Evolutionary conservation across 2,113 vertebrate species (phyloP), one percentile per base, ranked within the genome.

Genomic region (Clinocottus analis): DNA sequence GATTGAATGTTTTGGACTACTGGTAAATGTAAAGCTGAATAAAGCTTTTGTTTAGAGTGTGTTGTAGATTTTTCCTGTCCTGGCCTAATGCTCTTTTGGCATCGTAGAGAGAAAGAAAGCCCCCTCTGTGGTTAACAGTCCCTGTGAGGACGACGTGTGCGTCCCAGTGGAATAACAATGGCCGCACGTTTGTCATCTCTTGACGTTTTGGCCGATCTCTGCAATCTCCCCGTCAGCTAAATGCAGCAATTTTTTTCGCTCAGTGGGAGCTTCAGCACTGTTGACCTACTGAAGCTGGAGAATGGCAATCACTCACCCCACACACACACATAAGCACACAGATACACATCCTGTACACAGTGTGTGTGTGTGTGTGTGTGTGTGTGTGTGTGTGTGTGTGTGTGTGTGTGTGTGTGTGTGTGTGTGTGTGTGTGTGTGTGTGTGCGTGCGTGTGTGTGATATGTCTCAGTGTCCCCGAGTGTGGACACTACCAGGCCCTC

Each of bases 281-380:
- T 71, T 76, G 82, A 79, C 79, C 80, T 75, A 53, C 41, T 17
- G 56, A 61, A 56, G 69, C 53, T 61, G 33, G 49, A 61, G 51
- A 74, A 67, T 55, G 13, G 59, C n/a, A 76, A 56, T 56, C 12
- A 37, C 76, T 41, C 2, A 8, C 27, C 33, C 23, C 29, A 5
- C 59, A 11, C 41, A 51, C 65, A 70, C 17, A 61, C 13, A 62
- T 10, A 11, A 23, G 43, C 56, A 35, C 23, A 51, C 5, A 39
- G 29, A 13, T n/a, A 47, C 17, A 75, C 67, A 74, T 27, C 66
- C 58, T 39, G 25, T 19, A 13, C n/a, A 66, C 3, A 41, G 14
- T 10, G 12, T 45, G 27, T 72, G 55, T 61, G 29, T 41, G 51
- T 58, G 23, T 56, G 25, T 56, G 23, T 45, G 27, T 53, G 35